A percentile compares a stretch with the other conserved stretches of the same genome.
Conservation (phyloP, 2,888 invertebrate genomes). For the Orthosia gothica region DNA sequence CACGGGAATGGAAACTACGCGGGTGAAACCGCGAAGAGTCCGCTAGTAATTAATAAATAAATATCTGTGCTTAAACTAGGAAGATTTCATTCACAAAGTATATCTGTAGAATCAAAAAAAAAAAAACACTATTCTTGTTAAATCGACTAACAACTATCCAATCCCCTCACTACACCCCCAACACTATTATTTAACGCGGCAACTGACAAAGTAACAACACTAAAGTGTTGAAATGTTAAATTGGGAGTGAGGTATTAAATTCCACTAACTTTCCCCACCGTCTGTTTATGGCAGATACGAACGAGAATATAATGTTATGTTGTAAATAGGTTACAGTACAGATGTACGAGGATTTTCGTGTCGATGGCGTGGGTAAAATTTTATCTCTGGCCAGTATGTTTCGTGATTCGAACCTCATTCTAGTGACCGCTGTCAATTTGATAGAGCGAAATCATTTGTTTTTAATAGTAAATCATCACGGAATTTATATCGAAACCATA, state of each 20-base stretch:
- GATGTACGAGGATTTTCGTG: conserved; percentile 8
- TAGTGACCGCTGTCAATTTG: not conserved
- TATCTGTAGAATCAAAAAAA: too few relatives aligned
- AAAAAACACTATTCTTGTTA: not conserved
- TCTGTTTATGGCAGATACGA: conserved; percentile 58
- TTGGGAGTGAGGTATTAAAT: conserved; percentile 76
- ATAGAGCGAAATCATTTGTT: not conserved
- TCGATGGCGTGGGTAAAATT: conserved; percentile 4
- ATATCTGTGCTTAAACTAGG: too few relatives aligned
- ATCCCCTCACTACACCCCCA: conserved; percentile 53
- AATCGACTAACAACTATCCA: not conserved
- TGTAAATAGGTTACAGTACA: conserved; percentile 21
- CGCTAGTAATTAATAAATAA: too few relatives aligned
- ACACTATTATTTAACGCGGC: conserved; percentile 71
- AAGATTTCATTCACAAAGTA: too few relatives aligned
- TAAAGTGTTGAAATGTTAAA: conserved; percentile 77
- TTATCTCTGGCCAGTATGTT: not conserved
- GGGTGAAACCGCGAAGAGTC: too few relatives aligned
- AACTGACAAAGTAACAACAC: conserved; percentile 80
- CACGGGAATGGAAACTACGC: too few relatives aligned
- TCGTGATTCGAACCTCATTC: not conserved
- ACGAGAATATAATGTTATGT: conserved; percentile 36
- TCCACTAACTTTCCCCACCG: conserved; percentile 62
- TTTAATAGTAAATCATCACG: not conserved
- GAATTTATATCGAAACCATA: not conserved